Percentiles rank a stretch among this genome's conserved stretches.
phyloP scores from a whole-genome alignment of 2,888 invertebrate genomes.

The Andricus quercusramuli region DNA sequence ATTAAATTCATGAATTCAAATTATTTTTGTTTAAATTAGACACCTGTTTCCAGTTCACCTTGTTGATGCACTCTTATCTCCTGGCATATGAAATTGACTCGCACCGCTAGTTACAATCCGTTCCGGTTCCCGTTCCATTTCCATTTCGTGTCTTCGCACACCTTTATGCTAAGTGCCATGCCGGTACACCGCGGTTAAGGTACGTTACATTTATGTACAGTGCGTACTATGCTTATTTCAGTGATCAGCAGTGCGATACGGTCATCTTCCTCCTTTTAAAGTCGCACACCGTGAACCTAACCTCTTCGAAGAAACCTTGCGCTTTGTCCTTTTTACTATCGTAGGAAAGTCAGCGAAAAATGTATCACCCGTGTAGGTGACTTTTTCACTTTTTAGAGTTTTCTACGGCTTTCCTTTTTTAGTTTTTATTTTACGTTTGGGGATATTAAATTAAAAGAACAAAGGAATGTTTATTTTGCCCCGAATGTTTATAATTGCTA shows the following conservation, averaged over 20 bases:
- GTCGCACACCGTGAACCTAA: conserved; percentile 64
- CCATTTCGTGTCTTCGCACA: conserved; percentile 83
- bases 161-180: conserved; percentile 49
- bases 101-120: conserved; percentile 54
- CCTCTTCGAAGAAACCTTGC: conserved; percentile 58
- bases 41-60: conserved; percentile 41
- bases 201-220: conserved; percentile 56
- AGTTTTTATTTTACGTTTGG: too few species aligned
- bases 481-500: too few species aligned
- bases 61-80: conserved; percentile 51
- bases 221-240: conserved; percentile 59
- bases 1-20: conserved; percentile 33
- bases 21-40: conserved; percentile 24
- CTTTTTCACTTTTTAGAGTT: not conserved
- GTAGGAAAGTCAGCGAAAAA: conserved; percentile 19
- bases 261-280: conserved; percentile 60
- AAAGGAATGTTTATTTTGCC: too few species aligned
- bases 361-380: not conserved
- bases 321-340: conserved; percentile 43
- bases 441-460: too few species aligned
- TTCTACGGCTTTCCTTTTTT: not conserved
- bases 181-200: conserved; percentile 60
- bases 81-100: conserved; percentile 43
- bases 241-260: conserved; percentile 63
- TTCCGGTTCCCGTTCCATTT: conserved; percentile 78